Conservation (phyloP, 2,113 vertebrate species). For the Stegastes partitus region DNA sequence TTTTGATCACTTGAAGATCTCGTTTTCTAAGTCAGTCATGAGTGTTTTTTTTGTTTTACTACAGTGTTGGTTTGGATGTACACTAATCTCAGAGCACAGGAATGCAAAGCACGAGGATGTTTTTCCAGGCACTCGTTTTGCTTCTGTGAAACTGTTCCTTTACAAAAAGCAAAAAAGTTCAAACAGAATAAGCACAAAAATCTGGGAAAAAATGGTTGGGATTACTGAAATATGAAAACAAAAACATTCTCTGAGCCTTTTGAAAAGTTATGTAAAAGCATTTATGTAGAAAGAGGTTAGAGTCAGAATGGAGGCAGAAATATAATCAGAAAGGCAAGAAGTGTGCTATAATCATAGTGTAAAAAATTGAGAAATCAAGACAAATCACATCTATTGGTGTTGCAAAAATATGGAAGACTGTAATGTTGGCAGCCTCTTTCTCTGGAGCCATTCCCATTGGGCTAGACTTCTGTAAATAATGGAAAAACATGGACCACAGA, state of each 20-base stretch:
- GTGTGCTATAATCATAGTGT: constrained; percentile 32
- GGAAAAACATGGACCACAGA: constrained; percentile 46
- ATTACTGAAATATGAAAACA: constrained; percentile 13
- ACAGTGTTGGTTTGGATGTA: constrained; percentile 24
- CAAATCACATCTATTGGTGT: constrained; percentile 26
- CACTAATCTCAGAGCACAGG: constrained; percentile 31
- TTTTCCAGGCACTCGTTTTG: constrained; percentile 48
- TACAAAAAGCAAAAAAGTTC: constrained; percentile 41
- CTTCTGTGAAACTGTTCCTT: constrained; percentile 30
- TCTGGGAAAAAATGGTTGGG: not conserved
- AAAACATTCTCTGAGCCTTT: constrained; percentile 16
- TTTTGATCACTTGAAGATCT: constrained; percentile 29
- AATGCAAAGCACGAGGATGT: constrained; percentile 44
- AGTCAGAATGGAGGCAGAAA: constrained; percentile 23
- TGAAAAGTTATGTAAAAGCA: constrained; percentile 23
- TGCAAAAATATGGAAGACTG: constrained; percentile 54
- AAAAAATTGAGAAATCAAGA: constrained; percentile 18
- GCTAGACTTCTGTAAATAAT: constrained; percentile 52
- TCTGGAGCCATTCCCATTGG: constrained; percentile 50
- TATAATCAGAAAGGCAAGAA: constrained; percentile 31
- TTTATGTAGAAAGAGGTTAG: constrained; percentile 10
- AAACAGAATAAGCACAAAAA: constrained; percentile 23
- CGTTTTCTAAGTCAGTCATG: constrained; percentile 23
- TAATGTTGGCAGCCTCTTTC: constrained; percentile 38
- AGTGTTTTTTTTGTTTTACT: constrained; percentile 34